These are phyloP conservation scores for Drosophila affinis DNA, from an alignment of 2,888 invertebrate species.

Conservation along the genomic window DNA sequence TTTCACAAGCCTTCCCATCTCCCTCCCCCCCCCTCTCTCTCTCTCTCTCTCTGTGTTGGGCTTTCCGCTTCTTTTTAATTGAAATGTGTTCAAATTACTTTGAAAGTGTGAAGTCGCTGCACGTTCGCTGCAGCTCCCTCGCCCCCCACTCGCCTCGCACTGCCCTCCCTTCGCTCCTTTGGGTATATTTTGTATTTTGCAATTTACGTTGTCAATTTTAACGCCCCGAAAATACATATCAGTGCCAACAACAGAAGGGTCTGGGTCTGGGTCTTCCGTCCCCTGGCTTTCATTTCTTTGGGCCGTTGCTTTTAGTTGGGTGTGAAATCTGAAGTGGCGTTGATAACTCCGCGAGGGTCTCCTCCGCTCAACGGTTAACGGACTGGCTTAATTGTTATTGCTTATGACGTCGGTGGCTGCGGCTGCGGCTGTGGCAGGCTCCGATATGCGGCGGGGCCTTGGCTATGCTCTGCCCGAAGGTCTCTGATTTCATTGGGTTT, in stretches of 20 bases:
- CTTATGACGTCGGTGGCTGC: constrained; percentile 37
- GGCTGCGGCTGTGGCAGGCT: background rate
- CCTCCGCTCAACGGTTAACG: constrained; percentile 35
- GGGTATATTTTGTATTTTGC: constrained; percentile 48
- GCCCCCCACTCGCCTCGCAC: background rate
- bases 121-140: constrained; percentile 25
- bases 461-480: constrained; percentile 28
- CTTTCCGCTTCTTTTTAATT: constrained; percentile 64
- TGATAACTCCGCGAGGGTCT: constrained; percentile 52
- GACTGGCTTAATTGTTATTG: constrained; percentile 72
- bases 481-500: constrained; percentile 21
- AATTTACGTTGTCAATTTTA: constrained; percentile 78
- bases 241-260: constrained; percentile 19
- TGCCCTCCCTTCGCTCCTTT: background rate
- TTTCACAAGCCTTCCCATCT: constrained; percentile 63
- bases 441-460: constrained; percentile 5
- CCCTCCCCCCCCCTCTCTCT: background rate
- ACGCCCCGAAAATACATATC: constrained; percentile 71
- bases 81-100: constrained; percentile 79
- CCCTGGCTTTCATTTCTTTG: background rate
- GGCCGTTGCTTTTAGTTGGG: background rate
- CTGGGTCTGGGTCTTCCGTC: background rate
- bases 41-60: too few relatives aligned
- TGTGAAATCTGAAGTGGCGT: constrained; percentile 52
- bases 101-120: constrained; percentile 70